phyloP scores from a whole-genome alignment of 2,113 vertebrate genomes.

The Sporophila hypoxantha region DNA sequence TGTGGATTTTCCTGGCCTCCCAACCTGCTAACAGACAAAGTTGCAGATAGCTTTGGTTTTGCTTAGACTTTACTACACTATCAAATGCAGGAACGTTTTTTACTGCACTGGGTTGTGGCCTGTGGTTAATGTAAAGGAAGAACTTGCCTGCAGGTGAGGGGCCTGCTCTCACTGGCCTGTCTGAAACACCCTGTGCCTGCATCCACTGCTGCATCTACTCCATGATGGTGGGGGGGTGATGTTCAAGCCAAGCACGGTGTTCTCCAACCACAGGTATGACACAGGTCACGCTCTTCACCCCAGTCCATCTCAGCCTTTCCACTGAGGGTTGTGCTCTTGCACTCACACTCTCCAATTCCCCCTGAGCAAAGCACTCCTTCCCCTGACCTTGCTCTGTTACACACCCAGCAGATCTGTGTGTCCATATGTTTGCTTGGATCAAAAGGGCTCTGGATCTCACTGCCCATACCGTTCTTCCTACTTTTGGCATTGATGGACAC shows the following conservation, averaged over 20 bases:
- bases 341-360: not conserved
- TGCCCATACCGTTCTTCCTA: not conserved
- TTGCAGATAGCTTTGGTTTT: not conserved
- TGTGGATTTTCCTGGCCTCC: not conserved
- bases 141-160: rapidly evolving
- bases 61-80: not conserved
- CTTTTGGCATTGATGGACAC: not conserved
- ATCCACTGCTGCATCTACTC: not conserved
- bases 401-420: rapidly evolving
- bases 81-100: not conserved
- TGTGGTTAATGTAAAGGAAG: not conserved
- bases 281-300: rapidly evolving
- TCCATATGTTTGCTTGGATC: rapidly evolving
- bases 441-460: not conserved
- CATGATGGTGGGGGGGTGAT: rapidly evolving
- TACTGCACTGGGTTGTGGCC: not conserved
- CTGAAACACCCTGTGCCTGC: not conserved
- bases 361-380: not conserved
- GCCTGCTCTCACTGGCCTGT: not conserved
- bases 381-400: not conserved
- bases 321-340: not conserved
- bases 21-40: not conserved
- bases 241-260: not conserved
- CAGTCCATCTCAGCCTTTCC: not conserved
- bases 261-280: not conserved